A percentile compares a stretch with the other conserved stretches of the same genome.
phyloP scores from a whole-genome alignment of 2,797 vertebrate species.

The Aphelocoma californica region DNA sequence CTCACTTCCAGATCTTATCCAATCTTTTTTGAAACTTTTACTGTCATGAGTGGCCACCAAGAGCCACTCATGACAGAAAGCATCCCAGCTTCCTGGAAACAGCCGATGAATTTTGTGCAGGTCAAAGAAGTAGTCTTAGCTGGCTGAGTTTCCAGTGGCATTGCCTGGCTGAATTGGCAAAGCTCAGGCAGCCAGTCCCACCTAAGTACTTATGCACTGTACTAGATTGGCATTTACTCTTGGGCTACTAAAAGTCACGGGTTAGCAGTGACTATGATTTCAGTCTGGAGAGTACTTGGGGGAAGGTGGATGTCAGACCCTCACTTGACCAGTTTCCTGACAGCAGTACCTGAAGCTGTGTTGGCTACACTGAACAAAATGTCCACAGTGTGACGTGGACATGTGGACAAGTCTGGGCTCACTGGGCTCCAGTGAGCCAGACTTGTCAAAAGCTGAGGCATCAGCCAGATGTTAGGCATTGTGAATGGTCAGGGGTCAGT shows the following conservation, averaged over 20 bases:
- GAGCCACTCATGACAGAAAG: neutral
- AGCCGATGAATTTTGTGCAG: neutral
- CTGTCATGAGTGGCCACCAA: neutral
- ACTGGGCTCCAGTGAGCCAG: neutral
- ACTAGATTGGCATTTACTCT: neutral
- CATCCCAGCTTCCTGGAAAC: neutral
- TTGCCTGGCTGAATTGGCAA: neutral
- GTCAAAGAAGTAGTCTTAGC: neutral
- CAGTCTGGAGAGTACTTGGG: neutral
- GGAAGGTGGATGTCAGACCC: neutral
- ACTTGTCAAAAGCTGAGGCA: neutral
- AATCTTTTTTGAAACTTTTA: neutral
- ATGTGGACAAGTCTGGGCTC: neutral
- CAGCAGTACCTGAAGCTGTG: neutral
- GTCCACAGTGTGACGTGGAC: rapidly evolving
- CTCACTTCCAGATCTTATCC: neutral
- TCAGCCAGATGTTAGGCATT: neutral
- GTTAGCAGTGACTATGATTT: neutral
- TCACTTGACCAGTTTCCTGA: neutral
- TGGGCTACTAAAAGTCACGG: neutral
- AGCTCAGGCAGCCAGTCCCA: neutral
- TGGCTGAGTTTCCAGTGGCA: neutral
- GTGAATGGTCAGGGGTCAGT: neutral
- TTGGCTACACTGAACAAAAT: neutral
- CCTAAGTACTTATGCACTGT: neutral